Conservation (phyloP, 2,797 vertebrate species). For the Ispidina picta region DNA sequence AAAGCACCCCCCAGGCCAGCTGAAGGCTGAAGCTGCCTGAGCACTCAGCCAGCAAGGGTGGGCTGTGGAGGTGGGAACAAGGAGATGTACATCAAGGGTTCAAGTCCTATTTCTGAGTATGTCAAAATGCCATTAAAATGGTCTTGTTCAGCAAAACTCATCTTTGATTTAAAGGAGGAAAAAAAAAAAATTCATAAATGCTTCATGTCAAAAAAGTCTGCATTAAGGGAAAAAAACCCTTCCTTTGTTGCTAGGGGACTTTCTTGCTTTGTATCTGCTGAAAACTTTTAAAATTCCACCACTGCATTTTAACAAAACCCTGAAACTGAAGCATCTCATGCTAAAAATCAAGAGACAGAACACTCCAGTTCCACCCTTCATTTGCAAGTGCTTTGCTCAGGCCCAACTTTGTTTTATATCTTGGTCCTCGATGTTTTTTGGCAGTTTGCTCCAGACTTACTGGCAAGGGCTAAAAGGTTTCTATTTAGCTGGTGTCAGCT, state of each 20-base stretch:
- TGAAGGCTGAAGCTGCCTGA: background rate
- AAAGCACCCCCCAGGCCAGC: too few relatives aligned
- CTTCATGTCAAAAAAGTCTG: background rate
- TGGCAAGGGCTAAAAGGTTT: slow-evolving; percentile 72
- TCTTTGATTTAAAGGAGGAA: background rate
- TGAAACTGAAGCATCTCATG: background rate
- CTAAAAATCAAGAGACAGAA: slow-evolving; percentile 4
- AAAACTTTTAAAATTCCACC: slow-evolving; percentile 24
- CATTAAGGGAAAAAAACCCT: background rate
- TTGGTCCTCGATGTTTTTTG: slow-evolving; percentile 51
- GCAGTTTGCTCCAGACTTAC: slow-evolving; percentile 70
- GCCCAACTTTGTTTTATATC: slow-evolving; percentile 31
- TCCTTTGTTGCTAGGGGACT: slow-evolving; percentile 52
- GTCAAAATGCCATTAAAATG: background rate
- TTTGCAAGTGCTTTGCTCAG: slow-evolving; percentile 26
- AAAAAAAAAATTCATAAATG: background rate
- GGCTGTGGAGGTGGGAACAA: background rate
- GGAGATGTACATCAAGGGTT: background rate
- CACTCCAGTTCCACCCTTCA: slow-evolving; percentile 7
- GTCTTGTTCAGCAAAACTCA: background rate
- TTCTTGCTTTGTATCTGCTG: background rate
- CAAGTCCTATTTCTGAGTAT: background rate
- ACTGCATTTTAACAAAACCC: background rate
- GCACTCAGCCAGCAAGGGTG: background rate
- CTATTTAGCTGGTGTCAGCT: slow-evolving; percentile 72